Evolutionary conservation across 2,113 vertebrate species (phyloP).

Genomic region (Trochalopteron elliotii): DNA sequence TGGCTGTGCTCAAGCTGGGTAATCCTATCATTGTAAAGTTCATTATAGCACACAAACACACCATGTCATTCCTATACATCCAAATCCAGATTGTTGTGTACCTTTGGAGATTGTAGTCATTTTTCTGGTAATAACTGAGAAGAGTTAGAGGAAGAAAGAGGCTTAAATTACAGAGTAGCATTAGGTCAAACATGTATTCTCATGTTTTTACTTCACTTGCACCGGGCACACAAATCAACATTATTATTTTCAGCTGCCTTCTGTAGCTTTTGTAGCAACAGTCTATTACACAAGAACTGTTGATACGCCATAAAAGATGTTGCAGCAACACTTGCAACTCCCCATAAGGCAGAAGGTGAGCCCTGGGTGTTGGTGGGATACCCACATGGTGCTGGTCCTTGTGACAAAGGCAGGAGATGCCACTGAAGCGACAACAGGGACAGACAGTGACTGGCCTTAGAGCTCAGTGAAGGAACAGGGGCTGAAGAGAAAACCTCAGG

Average conservation of each 20-base stretch:
- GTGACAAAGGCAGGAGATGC: neutral
- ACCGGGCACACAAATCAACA: neutral
- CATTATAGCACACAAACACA: neutral
- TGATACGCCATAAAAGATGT: neutral
- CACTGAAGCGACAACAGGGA: accelerated
- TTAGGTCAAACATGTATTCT: neutral
- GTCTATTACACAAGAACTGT: neutral
- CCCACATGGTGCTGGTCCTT: neutral
- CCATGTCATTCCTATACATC: neutral
- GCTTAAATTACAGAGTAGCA: neutral
- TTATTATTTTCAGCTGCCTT: neutral
- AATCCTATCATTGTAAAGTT: neutral
- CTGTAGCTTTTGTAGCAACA: neutral
- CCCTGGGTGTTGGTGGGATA: neutral
- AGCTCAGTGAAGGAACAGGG: neutral
- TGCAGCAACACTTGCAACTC: neutral
- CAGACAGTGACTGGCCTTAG: accelerated
- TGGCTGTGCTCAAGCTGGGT: neutral
- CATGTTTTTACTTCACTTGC: neutral
- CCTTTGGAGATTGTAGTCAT: neutral
- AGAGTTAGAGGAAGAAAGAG: neutral
- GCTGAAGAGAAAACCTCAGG: neutral
- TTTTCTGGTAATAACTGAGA: neutral
- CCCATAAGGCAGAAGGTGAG: neutral
- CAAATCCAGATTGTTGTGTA: neutral